Conservation (phyloP, 2,888 invertebrate species). For the Escarpia spicata region DNA sequence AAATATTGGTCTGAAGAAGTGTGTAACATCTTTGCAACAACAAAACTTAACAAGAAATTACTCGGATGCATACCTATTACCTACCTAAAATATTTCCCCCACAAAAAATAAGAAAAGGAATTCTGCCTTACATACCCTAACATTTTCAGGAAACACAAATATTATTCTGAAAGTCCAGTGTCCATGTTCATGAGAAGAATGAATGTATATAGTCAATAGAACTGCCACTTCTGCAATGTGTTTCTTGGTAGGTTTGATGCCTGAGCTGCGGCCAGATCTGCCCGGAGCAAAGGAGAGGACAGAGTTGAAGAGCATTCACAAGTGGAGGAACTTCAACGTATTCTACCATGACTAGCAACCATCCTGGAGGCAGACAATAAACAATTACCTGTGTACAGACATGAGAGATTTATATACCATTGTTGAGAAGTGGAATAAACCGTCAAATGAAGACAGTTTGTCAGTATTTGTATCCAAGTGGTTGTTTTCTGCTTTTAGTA, state of each 20-base stretch:
- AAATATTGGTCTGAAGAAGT: too few relatives aligned
- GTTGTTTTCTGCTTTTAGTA: not conserved
- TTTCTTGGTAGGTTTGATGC: conserved; percentile 48
- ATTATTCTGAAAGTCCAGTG: too few relatives aligned
- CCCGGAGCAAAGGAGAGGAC: conserved; percentile 42
- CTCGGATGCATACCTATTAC: too few relatives aligned
- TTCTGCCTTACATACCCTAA: too few relatives aligned
- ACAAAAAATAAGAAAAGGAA: too few relatives aligned
- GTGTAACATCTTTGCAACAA: too few relatives aligned
- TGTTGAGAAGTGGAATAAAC: not conserved
- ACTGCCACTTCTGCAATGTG: conserved; percentile 7
- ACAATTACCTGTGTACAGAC: conserved; percentile 6
- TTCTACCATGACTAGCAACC: conserved; percentile 70
- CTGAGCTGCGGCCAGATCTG: conserved; percentile 47
- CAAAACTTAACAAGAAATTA: too few relatives aligned
- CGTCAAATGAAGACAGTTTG: not conserved
- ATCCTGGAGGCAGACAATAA: not conserved
- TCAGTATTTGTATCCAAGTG: not conserved
- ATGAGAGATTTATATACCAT: not conserved
- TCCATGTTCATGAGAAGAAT: too few relatives aligned
- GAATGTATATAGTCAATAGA: not conserved
- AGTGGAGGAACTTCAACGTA: conserved; percentile 82
- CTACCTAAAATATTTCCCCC: too few relatives aligned
- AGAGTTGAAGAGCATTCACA: conserved; percentile 69
- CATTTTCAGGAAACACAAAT: too few relatives aligned